A percentile compares a stretch with the other conserved stretches of the same genome.
phyloP scores from a whole-genome alignment of 2,797 vertebrate species.

The Parotocinclus haroldoi region DNA sequence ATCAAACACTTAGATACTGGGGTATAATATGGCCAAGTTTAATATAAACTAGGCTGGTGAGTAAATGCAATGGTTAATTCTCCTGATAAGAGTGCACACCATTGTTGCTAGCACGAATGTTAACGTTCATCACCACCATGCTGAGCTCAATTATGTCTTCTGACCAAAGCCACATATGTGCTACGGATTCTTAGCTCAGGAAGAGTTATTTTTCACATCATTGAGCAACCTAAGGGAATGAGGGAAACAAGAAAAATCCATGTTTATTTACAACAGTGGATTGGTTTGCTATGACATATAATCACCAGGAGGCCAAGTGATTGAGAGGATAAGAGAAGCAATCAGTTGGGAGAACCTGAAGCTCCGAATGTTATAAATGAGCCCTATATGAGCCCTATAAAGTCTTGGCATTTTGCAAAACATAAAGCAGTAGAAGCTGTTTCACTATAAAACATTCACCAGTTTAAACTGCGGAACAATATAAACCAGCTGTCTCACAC shows the following conservation, averaged over 20 bases:
- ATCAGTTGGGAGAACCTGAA: neutral
- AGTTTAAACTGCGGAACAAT: neutral
- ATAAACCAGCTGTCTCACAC: neutral
- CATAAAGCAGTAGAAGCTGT: too few species aligned
- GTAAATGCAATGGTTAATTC: too few species aligned
- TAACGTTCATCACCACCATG: conserved; percentile 8
- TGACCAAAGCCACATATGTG: conserved; percentile 20
- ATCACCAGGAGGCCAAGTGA: neutral
- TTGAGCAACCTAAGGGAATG: neutral
- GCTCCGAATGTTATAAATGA: neutral
- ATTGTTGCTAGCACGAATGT: conserved; percentile 34
- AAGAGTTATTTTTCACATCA: conserved; percentile 2
- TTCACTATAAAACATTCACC: neutral
- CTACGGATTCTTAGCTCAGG: conserved; percentile 9
- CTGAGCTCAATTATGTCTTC: conserved; percentile 18
- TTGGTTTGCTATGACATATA: neutral
- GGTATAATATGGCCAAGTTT: too few species aligned
- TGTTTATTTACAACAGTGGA: conserved; percentile 14
- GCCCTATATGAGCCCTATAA: neutral
- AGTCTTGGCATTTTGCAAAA: too few species aligned
- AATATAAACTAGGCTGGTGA: too few species aligned
- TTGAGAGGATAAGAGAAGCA: neutral
- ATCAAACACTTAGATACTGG: too few species aligned
- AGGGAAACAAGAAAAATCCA: neutral
- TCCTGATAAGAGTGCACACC: conserved; percentile 15